These are phyloP conservation scores for Vombatus ursinus DNA, from an alignment of 2,113 vertebrate species.

Conservation along the genomic window DNA sequence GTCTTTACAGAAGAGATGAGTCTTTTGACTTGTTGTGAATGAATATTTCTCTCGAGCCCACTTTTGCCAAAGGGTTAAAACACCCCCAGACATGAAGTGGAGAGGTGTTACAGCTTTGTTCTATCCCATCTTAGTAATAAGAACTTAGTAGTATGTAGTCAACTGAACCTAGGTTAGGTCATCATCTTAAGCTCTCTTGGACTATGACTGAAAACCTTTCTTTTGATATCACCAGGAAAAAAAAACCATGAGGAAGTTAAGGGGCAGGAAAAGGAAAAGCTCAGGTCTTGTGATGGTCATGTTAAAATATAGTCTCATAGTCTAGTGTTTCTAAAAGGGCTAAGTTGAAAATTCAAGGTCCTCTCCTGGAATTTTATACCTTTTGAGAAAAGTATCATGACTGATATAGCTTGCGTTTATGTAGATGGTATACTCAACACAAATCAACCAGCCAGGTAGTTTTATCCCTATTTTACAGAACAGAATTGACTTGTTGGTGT, in stretches of 20 bases:
- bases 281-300: neutral
- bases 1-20: too few relatives aligned
- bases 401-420: neutral
- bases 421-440: too few relatives aligned
- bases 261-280: neutral
- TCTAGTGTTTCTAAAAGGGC: too few relatives aligned
- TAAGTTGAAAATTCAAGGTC: neutral
- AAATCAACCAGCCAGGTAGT: neutral
- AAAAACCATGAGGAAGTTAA: too few relatives aligned
- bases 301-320: neutral
- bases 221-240: neutral
- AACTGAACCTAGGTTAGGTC: too few relatives aligned
- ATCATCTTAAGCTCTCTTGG: too few relatives aligned
- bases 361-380: too few relatives aligned
- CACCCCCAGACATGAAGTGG: too few relatives aligned
- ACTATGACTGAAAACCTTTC: too few relatives aligned
- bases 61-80: neutral
- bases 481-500: neutral
- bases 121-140: fast-evolving
- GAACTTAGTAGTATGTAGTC: too few relatives aligned
- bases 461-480: neutral
- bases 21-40: too few relatives aligned
- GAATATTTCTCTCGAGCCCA: too few relatives aligned
- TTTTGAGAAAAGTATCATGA: neutral
- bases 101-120: neutral